Conservation (phyloP, 2,888 invertebrate genomes). For the Chymomyza procnemis region DNA sequence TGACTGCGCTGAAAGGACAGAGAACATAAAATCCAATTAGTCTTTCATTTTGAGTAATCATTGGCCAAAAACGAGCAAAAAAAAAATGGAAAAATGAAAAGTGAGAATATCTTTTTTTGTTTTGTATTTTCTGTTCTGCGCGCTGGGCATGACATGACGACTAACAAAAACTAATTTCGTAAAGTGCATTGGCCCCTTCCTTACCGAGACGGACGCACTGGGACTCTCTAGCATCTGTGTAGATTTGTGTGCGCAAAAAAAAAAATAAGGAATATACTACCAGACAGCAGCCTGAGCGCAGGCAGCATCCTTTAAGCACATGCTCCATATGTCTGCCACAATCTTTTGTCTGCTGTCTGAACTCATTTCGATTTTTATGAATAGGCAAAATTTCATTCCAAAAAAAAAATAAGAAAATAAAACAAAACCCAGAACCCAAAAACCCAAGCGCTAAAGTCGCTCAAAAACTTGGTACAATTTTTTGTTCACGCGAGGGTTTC, state of each 20-base stretch:
- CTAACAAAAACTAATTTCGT: constrained; percentile 59
- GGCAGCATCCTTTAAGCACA: constrained; percentile 42
- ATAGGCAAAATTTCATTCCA: constrained; percentile 61
- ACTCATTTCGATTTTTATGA: constrained; percentile 71
- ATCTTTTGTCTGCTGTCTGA: constrained; percentile 55
- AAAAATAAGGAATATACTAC: constrained; percentile 49
- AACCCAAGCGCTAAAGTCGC: constrained; percentile 62
- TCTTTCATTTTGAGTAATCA: constrained; percentile 24
- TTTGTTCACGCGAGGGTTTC: too few species aligned
- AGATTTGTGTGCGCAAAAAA: not conserved
- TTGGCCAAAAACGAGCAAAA: not conserved
- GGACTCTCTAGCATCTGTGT: too few species aligned
- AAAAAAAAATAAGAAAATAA: constrained; percentile 33
- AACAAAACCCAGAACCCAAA: constrained; percentile 34
- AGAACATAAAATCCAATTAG: constrained; percentile 52
- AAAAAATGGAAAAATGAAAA: too few species aligned
- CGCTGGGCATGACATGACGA: not conserved
- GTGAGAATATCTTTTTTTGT: not conserved
- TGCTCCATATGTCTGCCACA: constrained; percentile 15
- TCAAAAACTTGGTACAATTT: constrained; percentile 35
- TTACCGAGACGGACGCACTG: not conserved
- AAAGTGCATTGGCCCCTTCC: constrained; percentile 52
- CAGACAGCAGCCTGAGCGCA: constrained; percentile 7
- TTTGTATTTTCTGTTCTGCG: too few species aligned
- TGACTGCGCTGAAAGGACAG: constrained; percentile 40